Percentiles rank a stretch among this genome's conserved stretches.
These are phyloP conservation scores for Stenodema calcarata DNA, from an alignment of 2,888 invertebrate species.

Conservation along the genomic window DNA sequence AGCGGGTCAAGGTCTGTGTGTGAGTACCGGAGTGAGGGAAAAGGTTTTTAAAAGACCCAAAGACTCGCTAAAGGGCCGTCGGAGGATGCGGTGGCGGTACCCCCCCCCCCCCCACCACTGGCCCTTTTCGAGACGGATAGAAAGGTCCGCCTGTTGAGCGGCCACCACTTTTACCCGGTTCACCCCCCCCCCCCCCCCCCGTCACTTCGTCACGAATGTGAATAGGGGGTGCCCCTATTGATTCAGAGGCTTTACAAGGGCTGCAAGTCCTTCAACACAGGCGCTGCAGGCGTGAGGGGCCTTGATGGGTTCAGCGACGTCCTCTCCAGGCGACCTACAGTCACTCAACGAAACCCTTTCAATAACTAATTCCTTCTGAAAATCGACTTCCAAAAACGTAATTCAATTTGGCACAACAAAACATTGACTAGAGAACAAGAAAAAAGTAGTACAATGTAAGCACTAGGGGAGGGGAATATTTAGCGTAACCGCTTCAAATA, in stretches of 20 bases:
- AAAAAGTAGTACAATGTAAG: no score
- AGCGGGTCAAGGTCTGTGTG: no score
- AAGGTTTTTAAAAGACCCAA: no score
- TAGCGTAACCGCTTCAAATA: no score
- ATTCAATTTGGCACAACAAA: no score
- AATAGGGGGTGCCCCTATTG: background rate
- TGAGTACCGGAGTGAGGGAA: no score
- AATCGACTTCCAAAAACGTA: no score
- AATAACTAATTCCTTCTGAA: background rate
- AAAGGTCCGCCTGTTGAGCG: background rate
- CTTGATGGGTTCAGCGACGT: background rate
- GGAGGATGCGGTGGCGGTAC: no score
- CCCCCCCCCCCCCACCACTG: no score
- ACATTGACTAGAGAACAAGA: no score
- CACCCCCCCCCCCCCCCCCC: background rate
- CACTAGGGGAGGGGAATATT: no score
- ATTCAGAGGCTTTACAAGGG: background rate
- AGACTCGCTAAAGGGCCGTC: no score
- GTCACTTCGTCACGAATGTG: background rate
- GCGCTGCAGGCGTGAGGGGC: background rate
- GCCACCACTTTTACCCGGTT: background rate
- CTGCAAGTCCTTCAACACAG: background rate
- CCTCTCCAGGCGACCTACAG: background rate
- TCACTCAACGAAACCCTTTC: background rate
- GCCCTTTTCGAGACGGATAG: background rate